Percentiles rank a stretch among this genome's conserved stretches.
Conservation (phyloP, 2,797 vertebrate species). For the Numenius phaeopus region DNA sequence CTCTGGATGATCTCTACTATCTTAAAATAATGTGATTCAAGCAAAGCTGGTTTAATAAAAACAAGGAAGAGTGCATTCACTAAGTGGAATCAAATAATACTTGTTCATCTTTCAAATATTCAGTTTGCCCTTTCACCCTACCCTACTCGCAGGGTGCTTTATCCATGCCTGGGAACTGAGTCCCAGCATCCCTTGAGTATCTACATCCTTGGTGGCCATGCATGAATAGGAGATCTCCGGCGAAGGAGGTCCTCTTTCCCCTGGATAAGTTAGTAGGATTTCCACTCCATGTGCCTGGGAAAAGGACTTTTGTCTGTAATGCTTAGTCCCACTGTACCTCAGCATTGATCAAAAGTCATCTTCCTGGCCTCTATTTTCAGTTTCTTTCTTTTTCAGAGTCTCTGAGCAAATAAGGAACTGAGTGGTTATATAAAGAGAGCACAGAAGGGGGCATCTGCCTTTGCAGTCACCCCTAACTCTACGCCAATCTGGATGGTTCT, state of each 20-base stretch:
- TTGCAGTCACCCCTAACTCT: neutral
- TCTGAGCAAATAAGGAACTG: neutral
- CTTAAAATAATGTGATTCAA: neutral
- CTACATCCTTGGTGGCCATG: neutral
- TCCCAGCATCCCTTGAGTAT: neutral
- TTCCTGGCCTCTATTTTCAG: neutral
- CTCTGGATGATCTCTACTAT: neutral
- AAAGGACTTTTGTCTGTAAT: neutral
- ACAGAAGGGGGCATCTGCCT: neutral
- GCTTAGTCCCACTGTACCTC: neutral
- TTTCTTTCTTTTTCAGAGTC: neutral
- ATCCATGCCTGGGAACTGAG: neutral
- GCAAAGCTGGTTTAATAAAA: neutral
- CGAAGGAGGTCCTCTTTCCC: neutral
- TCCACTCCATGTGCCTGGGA: neutral
- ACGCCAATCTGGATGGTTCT: neutral
- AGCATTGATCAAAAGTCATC: neutral
- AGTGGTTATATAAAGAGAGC: neutral
- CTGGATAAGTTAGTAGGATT: neutral
- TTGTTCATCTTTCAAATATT: neutral
- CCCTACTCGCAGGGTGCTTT: neutral
- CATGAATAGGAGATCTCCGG: neutral
- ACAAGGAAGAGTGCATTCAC: neutral
- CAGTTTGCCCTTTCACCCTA: neutral
- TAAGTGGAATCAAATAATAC: neutral